These are phyloP conservation scores for Poeciliopsis infans DNA, from an alignment of 2,797 vertebrate genomes.

Conservation along the genomic window DNA sequence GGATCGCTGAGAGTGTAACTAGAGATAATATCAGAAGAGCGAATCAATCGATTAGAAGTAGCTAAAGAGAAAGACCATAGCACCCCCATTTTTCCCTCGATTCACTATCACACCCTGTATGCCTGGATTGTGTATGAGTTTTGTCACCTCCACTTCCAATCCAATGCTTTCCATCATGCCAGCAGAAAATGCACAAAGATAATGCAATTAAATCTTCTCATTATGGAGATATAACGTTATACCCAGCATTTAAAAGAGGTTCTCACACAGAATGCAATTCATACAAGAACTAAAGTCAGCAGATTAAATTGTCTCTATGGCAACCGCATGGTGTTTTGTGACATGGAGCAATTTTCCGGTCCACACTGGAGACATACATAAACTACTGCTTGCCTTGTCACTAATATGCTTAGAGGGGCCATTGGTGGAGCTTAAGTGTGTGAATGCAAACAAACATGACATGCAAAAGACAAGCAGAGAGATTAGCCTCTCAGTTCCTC, in stretches of 20 bases:
- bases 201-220: constrained; percentile 23
- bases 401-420: constrained; percentile 20
- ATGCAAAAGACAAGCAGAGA: constrained; percentile 16
- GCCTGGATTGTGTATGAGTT: not conserved
- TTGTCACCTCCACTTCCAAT: not conserved
- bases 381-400: constrained; percentile 33
- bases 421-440: not conserved
- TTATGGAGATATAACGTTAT: not conserved
- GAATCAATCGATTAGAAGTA: not conserved
- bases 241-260: constrained; percentile 50
- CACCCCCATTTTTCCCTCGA: not conserved
- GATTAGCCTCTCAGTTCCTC: constrained; percentile 10
- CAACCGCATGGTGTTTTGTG: constrained; percentile 26
- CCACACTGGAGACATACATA: constrained; percentile 12
- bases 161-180: not conserved
- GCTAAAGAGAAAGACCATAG: not conserved
- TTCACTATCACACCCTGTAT: not conserved
- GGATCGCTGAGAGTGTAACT: not conserved
- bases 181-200: constrained; percentile 3
- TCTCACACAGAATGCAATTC: constrained; percentile 43
- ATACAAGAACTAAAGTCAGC: constrained; percentile 11
- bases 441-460: constrained; percentile 36
- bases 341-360: not conserved
- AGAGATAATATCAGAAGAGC: not conserved
- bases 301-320: constrained; percentile 60